Conservation (phyloP, 1,140 invertebrate species). For the Diachasmimorpha longicaudata region DNA sequence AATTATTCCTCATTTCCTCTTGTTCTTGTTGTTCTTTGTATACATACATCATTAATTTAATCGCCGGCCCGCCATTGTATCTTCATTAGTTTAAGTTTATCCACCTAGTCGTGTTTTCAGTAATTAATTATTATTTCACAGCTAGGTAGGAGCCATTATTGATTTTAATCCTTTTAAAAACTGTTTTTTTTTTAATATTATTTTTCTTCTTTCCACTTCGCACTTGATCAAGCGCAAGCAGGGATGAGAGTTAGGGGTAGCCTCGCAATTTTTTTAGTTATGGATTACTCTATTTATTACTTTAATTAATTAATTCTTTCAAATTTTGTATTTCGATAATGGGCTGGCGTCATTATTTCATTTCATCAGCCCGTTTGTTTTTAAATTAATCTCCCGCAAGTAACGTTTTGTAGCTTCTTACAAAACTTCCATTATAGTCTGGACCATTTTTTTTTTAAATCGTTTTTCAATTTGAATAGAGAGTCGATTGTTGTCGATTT, state of each 20-base stretch:
- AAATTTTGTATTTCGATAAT: background rate
- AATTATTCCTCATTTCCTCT: slow-evolving; percentile 57
- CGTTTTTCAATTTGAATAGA: slow-evolving; percentile 35
- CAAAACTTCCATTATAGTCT: slow-evolving; percentile 61
- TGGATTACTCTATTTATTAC: background rate
- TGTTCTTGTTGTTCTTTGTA: slow-evolving; percentile 53
- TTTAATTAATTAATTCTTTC: slow-evolving; percentile 3
- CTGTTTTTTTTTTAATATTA: background rate
- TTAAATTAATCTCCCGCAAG: slow-evolving; percentile 20
- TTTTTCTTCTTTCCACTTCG: background rate
- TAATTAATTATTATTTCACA: slow-evolving; percentile 16
- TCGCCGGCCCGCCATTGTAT: slow-evolving; percentile 47
- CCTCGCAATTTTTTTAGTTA: slow-evolving; percentile 6
- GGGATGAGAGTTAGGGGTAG: background rate
- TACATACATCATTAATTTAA: slow-evolving; percentile 62
- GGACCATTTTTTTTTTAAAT: slow-evolving; percentile 41
- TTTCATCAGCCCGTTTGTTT: too few species aligned
- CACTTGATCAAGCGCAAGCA: slow-evolving; percentile 3
- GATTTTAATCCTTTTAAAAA: background rate
- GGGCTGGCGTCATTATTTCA: background rate
- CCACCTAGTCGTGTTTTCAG: background rate
- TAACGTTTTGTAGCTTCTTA: slow-evolving; percentile 52
- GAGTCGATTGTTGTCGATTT: slow-evolving; percentile 34
- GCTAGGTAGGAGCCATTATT: background rate
- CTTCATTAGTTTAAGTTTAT: slow-evolving; percentile 22